Evolutionary conservation across 2,888 invertebrate genomes (phyloP), one percentile per base, ranked within the genome.

Genomic region (Camptogramma bilineatum): DNA sequence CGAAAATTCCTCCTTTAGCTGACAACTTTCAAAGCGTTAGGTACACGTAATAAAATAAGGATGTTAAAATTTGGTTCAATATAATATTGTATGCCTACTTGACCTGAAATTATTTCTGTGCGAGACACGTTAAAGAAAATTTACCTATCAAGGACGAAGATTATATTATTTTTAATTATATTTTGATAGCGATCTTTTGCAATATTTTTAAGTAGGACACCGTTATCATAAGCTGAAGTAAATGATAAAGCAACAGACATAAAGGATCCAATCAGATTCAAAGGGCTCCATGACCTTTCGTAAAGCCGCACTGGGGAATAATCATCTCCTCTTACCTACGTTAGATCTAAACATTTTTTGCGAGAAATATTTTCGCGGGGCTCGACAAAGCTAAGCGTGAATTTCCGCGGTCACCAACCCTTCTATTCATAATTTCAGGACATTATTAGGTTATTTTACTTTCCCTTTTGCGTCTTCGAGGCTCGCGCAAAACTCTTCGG

Each of bases 391-490:
- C 54, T 50, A 34, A 51, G 57, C 61, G 60, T 52, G 61, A 68
- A 68, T 65, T 68, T 65, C 52, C 46, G 65, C 57, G 67, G 67
- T 59, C 64, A 52, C 62, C 61, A 66, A 63, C 61, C 64, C 68
- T 59, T 70, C 44, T 62, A 62, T 64, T 67, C 63, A 68, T 73
- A 68, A 71, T 64, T 70, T 58, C 21, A 17, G 56, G 57, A 52
- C 50, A 70, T 66, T 63, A 72, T 61, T 66, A 61, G 64, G 64
- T 68, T 72, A 70, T 70, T 64, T 68, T 52, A 55, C 56, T 51
- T 65, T 64, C 47, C 54, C 66, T 39, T 66, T 64, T 34, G 21
- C 19, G 31, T 31, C 21, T 58, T 54, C 48, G 28, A 44, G 39
- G 48, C 56, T 48, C 34, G 47, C 34, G 48, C 51, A 31, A 50